Evolutionary conservation across 2,888 invertebrate species (phyloP), one percentile per base, ranked within the genome.

Genomic region (Cetonia aurata): DNA sequence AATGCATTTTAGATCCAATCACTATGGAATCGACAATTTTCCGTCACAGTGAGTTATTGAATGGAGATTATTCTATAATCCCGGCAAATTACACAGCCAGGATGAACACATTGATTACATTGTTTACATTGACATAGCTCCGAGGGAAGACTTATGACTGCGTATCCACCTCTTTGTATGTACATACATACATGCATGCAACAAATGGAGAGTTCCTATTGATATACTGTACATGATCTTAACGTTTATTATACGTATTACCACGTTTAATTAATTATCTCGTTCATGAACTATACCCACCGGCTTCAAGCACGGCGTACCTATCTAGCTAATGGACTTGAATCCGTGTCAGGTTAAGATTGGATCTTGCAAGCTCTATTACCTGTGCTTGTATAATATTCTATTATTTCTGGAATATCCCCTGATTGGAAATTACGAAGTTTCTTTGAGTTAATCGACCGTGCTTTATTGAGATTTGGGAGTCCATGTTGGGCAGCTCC

Each of bases 211-310:
- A 10, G 1, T 41, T 41, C 13, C 13, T 48, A n/a, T 50, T 50
- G 37, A 19, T 37, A 37, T 25, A 44, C 42, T 57, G 17, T 65
- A 15, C 37, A 12, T 17, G 50, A 19, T 25, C 44, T 19, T 9
- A 59, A n/a, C 48, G 17, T 37, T 52, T 65, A 65, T 17, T 50
- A 17, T 50, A 65, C 37, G 62, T 52, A 65, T 50, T 50, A 62
- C 48, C 48, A 62, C 48, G 48, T 65, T 65, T 65, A 65, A 65
- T 65, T 65, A 59, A 59, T 59, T 44, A 59, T 59, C 44, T 59
- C 9, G 44, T 44, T 19, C 44, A 59, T 59, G 42, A 17, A 44
- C 44, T 19, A 44, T 19, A 50, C 50, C 48, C 37, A 37, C 62
- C 12, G 15, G 50, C 50, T 17, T 65, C 17, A n/a, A 37, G 37